Percentiles rank a stretch among this genome's conserved stretches.
Evolutionary conservation across 2,797 vertebrate genomes (phyloP).

Genomic region (Myotis vivesi): DNA sequence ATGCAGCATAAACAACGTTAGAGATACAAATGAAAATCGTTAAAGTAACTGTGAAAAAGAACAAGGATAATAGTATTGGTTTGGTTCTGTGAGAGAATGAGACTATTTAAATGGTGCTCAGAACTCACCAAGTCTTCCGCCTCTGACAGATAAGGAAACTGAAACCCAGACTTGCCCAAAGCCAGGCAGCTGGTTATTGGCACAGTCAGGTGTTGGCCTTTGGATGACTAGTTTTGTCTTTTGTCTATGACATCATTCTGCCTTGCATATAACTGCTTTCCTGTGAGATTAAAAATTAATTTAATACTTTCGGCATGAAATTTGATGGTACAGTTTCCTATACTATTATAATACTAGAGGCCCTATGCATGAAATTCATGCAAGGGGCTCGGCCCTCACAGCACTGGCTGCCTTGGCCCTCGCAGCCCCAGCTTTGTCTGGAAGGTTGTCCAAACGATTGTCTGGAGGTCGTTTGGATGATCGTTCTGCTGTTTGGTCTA

Average conservation of each 20-base stretch:
- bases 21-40: not conserved
- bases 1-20: not conserved
- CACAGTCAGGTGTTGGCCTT: not conserved
- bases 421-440: too few species aligned
- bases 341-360: not conserved
- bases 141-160: not conserved
- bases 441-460: too few species aligned
- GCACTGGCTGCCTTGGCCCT: too few species aligned
- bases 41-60: not conserved
- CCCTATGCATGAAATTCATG: too few species aligned
- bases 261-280: not conserved
- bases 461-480: too few species aligned
- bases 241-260: not conserved
- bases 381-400: too few species aligned
- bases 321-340: not conserved
- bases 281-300: not conserved
- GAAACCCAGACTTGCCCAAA: not conserved
- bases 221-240: not conserved
- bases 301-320: slow-evolving; percentile 6
- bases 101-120: not conserved
- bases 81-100: not conserved
- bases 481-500: too few species aligned
- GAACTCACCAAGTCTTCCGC: not conserved
- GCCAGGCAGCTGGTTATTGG: not conserved
- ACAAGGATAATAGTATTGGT: not conserved